These are phyloP conservation scores for Acanthococcus lagerstroemiae DNA, from an alignment of 2,888 invertebrate species.

Conservation along the genomic window DNA sequence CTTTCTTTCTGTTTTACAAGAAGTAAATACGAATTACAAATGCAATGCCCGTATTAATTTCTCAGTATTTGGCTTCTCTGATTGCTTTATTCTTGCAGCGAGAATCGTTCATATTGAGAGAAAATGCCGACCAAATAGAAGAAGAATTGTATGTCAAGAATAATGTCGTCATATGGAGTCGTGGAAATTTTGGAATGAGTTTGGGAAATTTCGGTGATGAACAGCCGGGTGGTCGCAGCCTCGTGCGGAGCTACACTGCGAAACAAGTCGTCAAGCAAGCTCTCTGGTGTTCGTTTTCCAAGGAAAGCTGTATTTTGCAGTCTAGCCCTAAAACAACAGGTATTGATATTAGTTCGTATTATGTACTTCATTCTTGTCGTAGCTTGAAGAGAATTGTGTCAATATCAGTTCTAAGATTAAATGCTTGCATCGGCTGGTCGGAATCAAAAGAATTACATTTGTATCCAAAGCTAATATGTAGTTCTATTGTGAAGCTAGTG, in stretches of 20 bases:
- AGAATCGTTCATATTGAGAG: conserved; percentile 50
- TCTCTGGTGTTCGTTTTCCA: conserved; percentile 55
- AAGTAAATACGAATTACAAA: no score
- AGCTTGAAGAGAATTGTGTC: no score
- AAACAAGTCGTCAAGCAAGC: conserved; percentile 74
- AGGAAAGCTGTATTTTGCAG: not conserved
- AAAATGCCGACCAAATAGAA: conserved; percentile 51
- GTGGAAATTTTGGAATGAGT: conserved; percentile 36
- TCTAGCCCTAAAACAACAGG: not conserved
- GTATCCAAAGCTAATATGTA: no score
- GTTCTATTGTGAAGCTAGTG: no score
- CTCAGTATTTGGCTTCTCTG: no score
- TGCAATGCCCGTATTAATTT: no score
- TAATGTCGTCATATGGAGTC: conserved; percentile 66
- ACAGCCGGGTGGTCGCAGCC: conserved; percentile 37
- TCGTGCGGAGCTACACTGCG: conserved; percentile 63
- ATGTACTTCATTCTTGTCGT: no score
- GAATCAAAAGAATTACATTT: no score
- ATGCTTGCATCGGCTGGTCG: no score
- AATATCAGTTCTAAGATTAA: no score
- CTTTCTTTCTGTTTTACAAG: no score
- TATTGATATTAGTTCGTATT: not conserved
- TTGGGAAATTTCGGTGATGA: conserved; percentile 34
- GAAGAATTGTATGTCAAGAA: conserved; percentile 82
- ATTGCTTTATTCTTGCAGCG: no score